Conservation (phyloP, 2,888 invertebrate genomes). For the Drosophila differens region DNA sequence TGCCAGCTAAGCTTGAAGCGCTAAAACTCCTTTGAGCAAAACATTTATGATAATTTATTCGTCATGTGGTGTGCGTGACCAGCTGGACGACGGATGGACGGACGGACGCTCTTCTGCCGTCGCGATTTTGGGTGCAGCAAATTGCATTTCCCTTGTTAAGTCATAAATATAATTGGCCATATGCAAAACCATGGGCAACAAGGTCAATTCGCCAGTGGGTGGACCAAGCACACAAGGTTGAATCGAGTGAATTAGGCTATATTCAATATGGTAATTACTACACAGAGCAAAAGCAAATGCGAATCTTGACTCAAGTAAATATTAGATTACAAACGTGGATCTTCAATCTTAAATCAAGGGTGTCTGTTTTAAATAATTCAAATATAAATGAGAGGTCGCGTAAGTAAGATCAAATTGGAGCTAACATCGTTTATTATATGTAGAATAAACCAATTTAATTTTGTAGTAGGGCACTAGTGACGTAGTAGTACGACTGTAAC, state of each 20-base stretch:
- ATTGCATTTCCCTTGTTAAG: conserved; percentile 73
- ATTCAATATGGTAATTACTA: conserved; percentile 3
- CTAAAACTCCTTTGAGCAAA: conserved; percentile 39
- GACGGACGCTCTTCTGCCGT: conserved; percentile 10
- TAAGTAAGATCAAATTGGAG: background rate
- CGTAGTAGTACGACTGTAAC: background rate
- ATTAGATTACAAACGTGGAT: background rate
- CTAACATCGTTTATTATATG: background rate
- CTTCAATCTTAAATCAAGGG: background rate
- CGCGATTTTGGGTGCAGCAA: conserved; percentile 73
- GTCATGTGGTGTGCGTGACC: conserved; percentile 67
- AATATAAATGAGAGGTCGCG: background rate
- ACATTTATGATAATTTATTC: conserved; percentile 79
- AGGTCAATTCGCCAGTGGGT: conserved; percentile 26
- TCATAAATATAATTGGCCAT: conserved; percentile 66
- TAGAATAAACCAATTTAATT: background rate
- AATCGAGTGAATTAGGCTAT: conserved; percentile 6
- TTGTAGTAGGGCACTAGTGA: background rate
- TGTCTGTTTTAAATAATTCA: background rate
- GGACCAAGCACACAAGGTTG: conserved; percentile 4
- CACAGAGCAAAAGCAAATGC: background rate
- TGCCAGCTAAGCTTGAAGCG: conserved; percentile 12
- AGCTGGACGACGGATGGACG: background rate
- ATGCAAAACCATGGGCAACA: conserved; percentile 28
- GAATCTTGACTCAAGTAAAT: background rate